Percentiles rank a stretch among this genome's conserved stretches.
These are phyloP conservation scores for Crax fasciolata DNA, from an alignment of 2,797 vertebrate species.

Conservation along the genomic window DNA sequence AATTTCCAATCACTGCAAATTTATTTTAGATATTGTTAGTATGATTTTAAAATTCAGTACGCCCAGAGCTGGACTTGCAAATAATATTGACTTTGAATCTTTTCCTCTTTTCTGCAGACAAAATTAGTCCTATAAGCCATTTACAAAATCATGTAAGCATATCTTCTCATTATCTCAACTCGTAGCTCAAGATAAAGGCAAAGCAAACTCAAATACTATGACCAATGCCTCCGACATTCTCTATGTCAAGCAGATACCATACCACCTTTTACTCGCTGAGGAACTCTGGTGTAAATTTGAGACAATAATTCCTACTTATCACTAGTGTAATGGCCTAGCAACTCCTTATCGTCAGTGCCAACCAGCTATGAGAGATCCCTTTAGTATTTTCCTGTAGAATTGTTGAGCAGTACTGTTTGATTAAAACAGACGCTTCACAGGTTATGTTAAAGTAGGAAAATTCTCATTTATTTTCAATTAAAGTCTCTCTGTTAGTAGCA, in stretches of 20 bases:
- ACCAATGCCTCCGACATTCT: background rate
- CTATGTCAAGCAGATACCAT: background rate
- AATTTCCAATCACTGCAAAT: background rate
- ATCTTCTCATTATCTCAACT: background rate
- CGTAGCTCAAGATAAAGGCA: background rate
- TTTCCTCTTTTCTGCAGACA: background rate
- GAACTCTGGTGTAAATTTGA: background rate
- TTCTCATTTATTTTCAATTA: background rate
- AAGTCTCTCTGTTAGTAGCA: background rate
- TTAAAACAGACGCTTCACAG: background rate
- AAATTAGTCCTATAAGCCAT: background rate
- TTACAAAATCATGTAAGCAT: background rate
- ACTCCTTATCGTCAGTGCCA: background rate
- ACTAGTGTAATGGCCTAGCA: background rate
- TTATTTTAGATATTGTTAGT: background rate
- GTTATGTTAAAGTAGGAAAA: background rate
- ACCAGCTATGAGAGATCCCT: background rate
- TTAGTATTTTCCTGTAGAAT: background rate
- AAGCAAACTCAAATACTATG: background rate
- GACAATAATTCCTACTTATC: background rate
- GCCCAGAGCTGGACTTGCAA: background rate
- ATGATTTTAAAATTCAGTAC: background rate
- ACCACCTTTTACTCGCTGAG: background rate
- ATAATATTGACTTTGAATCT: background rate
- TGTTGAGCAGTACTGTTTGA: background rate